Percentiles rank a stretch among this genome's conserved stretches.
These are phyloP conservation scores for Galerucella nymphaeae DNA, from an alignment of 2,888 invertebrate species.

Conservation along the genomic window DNA sequence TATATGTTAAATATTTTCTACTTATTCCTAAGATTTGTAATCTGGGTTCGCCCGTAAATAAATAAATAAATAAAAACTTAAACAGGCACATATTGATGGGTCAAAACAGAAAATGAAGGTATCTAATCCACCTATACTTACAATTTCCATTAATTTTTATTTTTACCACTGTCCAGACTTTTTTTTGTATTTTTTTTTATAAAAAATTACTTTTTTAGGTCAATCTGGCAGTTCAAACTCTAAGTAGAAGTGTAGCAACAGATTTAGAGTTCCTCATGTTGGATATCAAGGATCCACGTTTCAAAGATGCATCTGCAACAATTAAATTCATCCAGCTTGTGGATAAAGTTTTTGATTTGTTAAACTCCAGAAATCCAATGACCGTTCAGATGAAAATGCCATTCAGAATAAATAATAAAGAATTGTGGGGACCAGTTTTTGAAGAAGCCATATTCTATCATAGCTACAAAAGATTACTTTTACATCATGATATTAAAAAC, in stretches of 20 bases:
- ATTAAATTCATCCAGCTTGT: too few relatives aligned
- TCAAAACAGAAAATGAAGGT: slow-evolving; percentile 23
- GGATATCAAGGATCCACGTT: slow-evolving; percentile 15
- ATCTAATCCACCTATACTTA: neutral
- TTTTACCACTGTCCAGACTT: too few relatives aligned
- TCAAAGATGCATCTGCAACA: neutral
- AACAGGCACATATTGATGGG: slow-evolving; percentile 15
- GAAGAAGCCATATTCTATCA: slow-evolving; percentile 15
- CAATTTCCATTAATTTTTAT: neutral
- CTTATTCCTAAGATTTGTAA: too few relatives aligned
- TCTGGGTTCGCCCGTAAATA: too few relatives aligned
- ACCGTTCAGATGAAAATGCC: slow-evolving; percentile 15
- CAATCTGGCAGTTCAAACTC: slow-evolving; percentile 18
- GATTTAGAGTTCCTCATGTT: slow-evolving; percentile 18
- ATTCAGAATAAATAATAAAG: slow-evolving; percentile 15
- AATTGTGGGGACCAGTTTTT: slow-evolving; percentile 14
- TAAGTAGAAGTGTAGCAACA: slow-evolving; percentile 15
- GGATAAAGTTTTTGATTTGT: slow-evolving; percentile 21
- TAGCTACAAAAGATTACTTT: slow-evolving; percentile 25
- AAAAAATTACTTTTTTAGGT: slow-evolving; percentile 13
- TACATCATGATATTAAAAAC: slow-evolving; percentile 23
- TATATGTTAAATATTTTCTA: too few relatives aligned
- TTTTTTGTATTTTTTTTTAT: neutral
- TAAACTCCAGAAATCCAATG: slow-evolving; percentile 24
- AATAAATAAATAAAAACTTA: too few relatives aligned